Base-by-base conservation (phyloP, 1,140 invertebrate species). In the Cyclina sinensis region DNA sequence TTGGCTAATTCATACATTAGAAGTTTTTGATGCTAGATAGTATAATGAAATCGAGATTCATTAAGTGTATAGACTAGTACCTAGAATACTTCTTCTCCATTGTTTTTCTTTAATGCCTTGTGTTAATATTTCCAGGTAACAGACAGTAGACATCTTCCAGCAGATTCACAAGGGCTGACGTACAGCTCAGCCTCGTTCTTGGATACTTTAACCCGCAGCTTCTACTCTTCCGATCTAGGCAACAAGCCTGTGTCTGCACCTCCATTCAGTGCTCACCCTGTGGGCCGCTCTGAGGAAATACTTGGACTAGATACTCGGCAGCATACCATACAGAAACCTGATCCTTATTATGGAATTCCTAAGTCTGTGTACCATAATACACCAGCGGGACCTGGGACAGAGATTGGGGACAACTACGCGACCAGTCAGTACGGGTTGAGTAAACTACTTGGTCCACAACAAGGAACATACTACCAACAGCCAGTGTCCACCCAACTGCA, bases 321-420 rank as follows among this genome's bases (percentile, higher is more conserved):
- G 27, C 74, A 78, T 54, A 11, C n/a, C 4, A 57, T 78, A 32
- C 74, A 51, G 27, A 78, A 78, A 46, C 74, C 46, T 30, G 74
- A 78, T 78, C 43, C 74, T 18, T 78, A 78, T 27, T 78, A 78
- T 54, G 74, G 74, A 2, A 30, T 78, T 16, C 74, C 74, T 35
- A 78, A 78, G 32, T 51, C 74, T 3, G 14, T 39, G 14, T 78
- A 78, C 74, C 74, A 78, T 51, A 14, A 18, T 14, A 21, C 48
- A 12, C 18, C 74, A 35, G n/a, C n/a, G n/a, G n/a, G n/a, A n/a
- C n/a, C n/a, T n/a, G 74, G 48, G 1, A 0, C 30, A 18, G 74
- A 78, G 16, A n/a, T 35, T 24, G 46, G 46, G n/a, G 74, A 78
- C 74, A 54, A 11, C 16, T 78, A 78, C 27, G 24, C 43, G 1